Evolutionary conservation across 2,113 vertebrate species (phyloP), one percentile per base, ranked within the genome.

Genomic region (Entelurus aequoreus): DNA sequence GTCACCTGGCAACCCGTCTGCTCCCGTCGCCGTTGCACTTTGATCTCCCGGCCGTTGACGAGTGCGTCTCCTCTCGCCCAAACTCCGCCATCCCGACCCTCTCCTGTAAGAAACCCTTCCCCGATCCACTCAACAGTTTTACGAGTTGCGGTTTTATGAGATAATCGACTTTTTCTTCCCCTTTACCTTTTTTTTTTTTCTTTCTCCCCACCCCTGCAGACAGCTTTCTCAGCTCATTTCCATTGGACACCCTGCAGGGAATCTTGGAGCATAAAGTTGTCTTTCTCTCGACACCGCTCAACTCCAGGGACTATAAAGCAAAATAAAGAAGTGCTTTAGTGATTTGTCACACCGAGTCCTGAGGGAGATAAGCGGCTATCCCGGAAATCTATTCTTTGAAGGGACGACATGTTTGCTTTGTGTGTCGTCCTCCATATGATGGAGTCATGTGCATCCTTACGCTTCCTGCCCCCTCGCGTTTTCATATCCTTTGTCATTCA

Each of bases 301-400:
- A 77, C 81, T 85, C 80, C 68, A 21, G 60, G 44, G 38, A 64
- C 74, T 68, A 75, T 87, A 78, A 86, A 88, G 73, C 66, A 81
- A 81, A 81, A 84, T 69, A 81, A 77, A 82, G 84, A 78, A 53
- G 72, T 56, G 62, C 76, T 75, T 80, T 73, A 72, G 79, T 75
- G 79, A 84, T 88, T 83, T 84, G 79, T 88, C 84, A 88, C 66
- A 67, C 77, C 53, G 53, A 77, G 72, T 82, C 84, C 80, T 73
- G 55, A 6, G 75, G 77, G 83, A 73, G 74, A 62, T 54, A 49
- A 65, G 70, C 81, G 47, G 58, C 59, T 65, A 66, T 83, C 78
- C 66, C 77, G 78, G 71, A 79, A 80, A 82, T 75, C 54, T 66
- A 53, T 61, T 70, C 71, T 70, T 71, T 62, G 63, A 66, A 68